Percentiles rank a stretch among this genome's conserved stretches.
These are phyloP conservation scores for Procambarus clarkii DNA, from an alignment of 1,140 invertebrate species.

Conservation along the genomic window DNA sequence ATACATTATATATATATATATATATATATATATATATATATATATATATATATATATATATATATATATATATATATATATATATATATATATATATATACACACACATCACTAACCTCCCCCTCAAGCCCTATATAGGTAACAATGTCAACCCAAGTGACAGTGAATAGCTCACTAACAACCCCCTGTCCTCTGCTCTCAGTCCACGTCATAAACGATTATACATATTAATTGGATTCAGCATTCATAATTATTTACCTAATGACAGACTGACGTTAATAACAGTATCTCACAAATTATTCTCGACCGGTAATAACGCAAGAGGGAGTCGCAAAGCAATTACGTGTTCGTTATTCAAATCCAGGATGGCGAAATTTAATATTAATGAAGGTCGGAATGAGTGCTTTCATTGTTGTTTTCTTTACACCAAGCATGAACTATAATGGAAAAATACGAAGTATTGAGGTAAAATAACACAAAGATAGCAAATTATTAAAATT, in stretches of 20 bases:
- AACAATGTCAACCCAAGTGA: too few species aligned
- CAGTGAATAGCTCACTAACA: too few species aligned
- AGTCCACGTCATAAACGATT: not conserved
- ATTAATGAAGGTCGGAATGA: not conserved
- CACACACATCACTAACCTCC: too few species aligned
- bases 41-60: constrained; percentile 47
- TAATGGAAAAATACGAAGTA: too few species aligned
- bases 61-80: constrained; percentile 51
- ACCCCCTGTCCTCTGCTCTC: too few species aligned
- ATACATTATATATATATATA: constrained; percentile 18
- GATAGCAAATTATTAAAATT: too few species aligned
- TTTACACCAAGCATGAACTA: not conserved
- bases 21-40: constrained; percentile 37
- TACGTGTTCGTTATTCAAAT: not conserved
- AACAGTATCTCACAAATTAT: not conserved
- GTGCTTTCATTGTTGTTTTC: not conserved
- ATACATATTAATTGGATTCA: not conserved
- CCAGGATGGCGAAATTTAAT: not conserved
- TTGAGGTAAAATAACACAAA: too few species aligned
- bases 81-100: not conserved
- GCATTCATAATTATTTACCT: not conserved
- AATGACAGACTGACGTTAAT: not conserved
- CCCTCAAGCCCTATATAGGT: too few species aligned
- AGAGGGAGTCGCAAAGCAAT: not conserved
- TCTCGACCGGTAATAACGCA: not conserved